Conservation (phyloP, 1,140 invertebrate species). For the Antheraea pernyi region DNA sequence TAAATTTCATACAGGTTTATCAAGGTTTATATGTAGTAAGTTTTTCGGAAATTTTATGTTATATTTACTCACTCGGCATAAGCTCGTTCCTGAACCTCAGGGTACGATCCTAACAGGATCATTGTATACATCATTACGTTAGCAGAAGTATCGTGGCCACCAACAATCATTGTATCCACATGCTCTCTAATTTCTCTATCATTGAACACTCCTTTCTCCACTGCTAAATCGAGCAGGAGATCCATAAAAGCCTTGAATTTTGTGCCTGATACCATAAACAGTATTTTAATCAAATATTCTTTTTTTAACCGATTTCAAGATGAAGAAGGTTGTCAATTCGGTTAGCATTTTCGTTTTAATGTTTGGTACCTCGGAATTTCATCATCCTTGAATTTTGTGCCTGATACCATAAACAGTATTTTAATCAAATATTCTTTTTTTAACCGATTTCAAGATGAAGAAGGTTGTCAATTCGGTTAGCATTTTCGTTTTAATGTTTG, state of each 20-base stretch:
- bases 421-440: neutral
- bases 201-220: conserved; percentile 48
- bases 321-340: too few relatives aligned
- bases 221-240: conserved; percentile 50
- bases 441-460: too few relatives aligned
- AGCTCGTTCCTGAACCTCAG: conserved; percentile 53
- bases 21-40: too few relatives aligned
- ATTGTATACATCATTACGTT: conserved; percentile 52
- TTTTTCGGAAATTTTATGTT: too few relatives aligned
- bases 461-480: too few relatives aligned
- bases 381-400: conserved; percentile 47
- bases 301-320: too few relatives aligned
- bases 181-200: conserved; percentile 63
- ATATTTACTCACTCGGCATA: conserved; percentile 25
- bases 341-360: too few relatives aligned
- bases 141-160: conserved; percentile 61
- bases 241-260: conserved; percentile 67
- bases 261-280: conserved; percentile 33
- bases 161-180: conserved; percentile 64
- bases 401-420: conserved; percentile 30
- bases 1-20: too few relatives aligned
- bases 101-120: conserved; percentile 53
- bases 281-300: neutral
- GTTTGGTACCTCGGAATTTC: too few relatives aligned
- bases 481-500: too few relatives aligned